Evolutionary conservation across 1,140 invertebrate species (phyloP).

Genomic region (Heliconius eleuchia): DNA sequence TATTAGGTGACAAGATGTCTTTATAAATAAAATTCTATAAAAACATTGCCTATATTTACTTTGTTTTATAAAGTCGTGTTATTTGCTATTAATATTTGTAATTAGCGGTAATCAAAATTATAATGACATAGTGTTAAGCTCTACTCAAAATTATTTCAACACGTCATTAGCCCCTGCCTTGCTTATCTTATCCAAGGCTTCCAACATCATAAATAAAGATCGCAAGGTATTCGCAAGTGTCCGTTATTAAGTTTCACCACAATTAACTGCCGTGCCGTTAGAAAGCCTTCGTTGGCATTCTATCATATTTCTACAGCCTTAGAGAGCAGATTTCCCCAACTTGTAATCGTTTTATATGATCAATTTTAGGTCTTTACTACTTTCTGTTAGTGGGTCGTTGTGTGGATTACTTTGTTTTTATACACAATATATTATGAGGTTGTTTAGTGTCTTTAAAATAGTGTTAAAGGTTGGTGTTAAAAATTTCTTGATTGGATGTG

Average conservation of each 20-base stretch:
- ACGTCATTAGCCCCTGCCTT: not conserved
- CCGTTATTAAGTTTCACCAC: slow-evolving; percentile 53
- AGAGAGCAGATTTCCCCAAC: slow-evolving; percentile 1
- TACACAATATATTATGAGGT: not conserved
- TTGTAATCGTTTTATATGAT: not conserved
- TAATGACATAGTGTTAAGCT: not conserved
- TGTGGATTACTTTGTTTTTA: slow-evolving; percentile 11
- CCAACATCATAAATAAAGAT: slow-evolving; percentile 24
- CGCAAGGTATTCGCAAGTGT: slow-evolving; percentile 27
- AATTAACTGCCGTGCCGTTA: slow-evolving; percentile 45
- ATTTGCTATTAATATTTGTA: not conserved
- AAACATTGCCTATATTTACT: not conserved
- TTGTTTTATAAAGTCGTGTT: not conserved
- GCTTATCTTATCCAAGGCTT: slow-evolving; percentile 13
- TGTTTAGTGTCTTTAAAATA: slow-evolving; percentile 4
- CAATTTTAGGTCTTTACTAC: not conserved
- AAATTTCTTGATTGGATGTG: not conserved
- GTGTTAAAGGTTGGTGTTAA: not conserved
- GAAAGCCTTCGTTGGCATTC: slow-evolving; percentile 33
- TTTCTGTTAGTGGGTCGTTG: not conserved
- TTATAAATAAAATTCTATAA: too few relatives aligned
- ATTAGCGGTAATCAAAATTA: not conserved
- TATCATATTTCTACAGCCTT: slow-evolving; percentile 9
- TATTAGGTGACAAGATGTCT: too few relatives aligned
- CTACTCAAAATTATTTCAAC: not conserved